Evolutionary conservation across 2,113 vertebrate genomes (phyloP), one percentile per base, ranked within the genome.

Genomic region (Oryzias javanicus): DNA sequence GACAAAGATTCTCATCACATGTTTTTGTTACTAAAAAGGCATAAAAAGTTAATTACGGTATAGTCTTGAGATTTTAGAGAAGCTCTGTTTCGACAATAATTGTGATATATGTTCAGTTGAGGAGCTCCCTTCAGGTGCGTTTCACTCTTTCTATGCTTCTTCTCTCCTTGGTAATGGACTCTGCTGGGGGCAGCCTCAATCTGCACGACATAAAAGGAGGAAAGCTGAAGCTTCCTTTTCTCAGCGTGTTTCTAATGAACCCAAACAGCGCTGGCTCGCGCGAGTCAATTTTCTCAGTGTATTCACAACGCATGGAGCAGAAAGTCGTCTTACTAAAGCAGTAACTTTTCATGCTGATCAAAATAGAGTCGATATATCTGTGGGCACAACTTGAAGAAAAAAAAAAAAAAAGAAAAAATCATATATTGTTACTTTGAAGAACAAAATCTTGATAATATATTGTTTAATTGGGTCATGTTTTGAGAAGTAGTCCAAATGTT

Each of bases 171-270:
- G 7, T 14, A 41, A 53, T 20, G 16, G n/a, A 22, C 25, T n/a
- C 41, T 25, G 46, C 18, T 57, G 56, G 54, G 54, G 64, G 56
- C 42, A 6, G 42, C 14, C 61, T 55, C 47, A 45, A 24, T 69
- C 19, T 18, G 20, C 48, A 41, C 5, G 50, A 60, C 10, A 6
- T 13, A n/a, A 27, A 52, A 49, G 42, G 20, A 67, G 16, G 56
- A 66, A 48, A 72, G 41, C 25, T 44, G 35, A 56, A 53, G 41
- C 70, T 45, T 57, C 18, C 17, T 17, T 41, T 55, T 55, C 50
- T 7, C 58, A 57, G 55, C 8, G 5, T 19, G 60, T 25, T 5
- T 65, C 42, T 56, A 46, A 65, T 62, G 20, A 66, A 61, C 24
- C 51, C 42, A 20, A 60, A 35, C 66, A 57, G 60, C 2, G 44